Conservation (phyloP, 2,113 vertebrate genomes). For the Semicossyphus pulcher region DNA sequence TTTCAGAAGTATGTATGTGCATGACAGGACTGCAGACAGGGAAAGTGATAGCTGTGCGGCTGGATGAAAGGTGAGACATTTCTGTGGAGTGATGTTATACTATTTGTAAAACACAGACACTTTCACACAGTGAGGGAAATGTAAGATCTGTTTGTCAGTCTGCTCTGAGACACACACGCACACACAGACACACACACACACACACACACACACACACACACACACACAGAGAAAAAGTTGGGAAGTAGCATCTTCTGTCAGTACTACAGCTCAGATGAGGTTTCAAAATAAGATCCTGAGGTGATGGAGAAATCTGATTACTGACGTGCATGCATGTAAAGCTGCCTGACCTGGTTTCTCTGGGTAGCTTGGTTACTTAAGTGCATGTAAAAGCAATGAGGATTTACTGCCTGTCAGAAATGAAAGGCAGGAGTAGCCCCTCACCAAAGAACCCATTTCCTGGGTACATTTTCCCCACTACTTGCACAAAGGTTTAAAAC, state of each 20-base stretch:
- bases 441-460: too few relatives aligned
- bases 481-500: too few relatives aligned
- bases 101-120: not conserved
- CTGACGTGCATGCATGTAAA: not conserved
- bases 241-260: not conserved
- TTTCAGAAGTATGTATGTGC: not conserved
- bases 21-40: not conserved
- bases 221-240: not conserved
- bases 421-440: not conserved
- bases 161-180: not conserved
- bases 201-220: too few relatives aligned
- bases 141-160: not conserved
- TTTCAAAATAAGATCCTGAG: not conserved
- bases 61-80: constrained; percentile 3
- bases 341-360: not conserved
- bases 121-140: not conserved
- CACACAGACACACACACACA: not conserved
- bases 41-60: constrained; percentile 1
- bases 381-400: not conserved
- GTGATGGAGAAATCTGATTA: not conserved
- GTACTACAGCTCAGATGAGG: not conserved
- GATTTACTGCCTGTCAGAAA: not conserved
- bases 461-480: too few relatives aligned
- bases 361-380: not conserved
- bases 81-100: not conserved